Conservation (phyloP, 2,113 vertebrate genomes). For the Zapornia atra region DNA sequence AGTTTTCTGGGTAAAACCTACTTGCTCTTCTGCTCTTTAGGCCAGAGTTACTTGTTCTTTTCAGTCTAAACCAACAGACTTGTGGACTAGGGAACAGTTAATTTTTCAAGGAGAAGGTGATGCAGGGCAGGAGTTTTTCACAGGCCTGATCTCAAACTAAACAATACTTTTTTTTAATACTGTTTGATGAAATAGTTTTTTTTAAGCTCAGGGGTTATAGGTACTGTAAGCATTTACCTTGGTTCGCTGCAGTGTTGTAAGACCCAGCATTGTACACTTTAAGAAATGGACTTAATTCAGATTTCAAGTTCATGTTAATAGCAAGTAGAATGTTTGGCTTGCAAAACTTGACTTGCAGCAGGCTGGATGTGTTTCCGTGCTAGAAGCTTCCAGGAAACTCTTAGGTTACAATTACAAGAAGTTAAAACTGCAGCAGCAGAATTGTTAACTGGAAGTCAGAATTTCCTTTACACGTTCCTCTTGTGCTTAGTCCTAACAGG, state of each 20-base stretch:
- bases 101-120: background rate
- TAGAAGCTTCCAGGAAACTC: constrained; percentile 65
- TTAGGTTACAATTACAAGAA: constrained; percentile 65
- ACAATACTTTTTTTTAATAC: background rate
- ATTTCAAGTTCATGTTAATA: constrained; percentile 23
- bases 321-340: constrained; percentile 20
- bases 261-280: background rate
- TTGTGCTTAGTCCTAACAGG: background rate
- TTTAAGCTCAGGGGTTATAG: background rate
- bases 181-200: background rate
- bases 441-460: constrained; percentile 68
- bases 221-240: background rate
- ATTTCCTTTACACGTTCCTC: constrained; percentile 52
- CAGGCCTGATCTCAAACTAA: background rate
- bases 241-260: background rate
- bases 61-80: background rate
- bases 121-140: background rate
- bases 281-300: background rate
- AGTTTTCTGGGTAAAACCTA: background rate
- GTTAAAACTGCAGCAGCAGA: constrained; percentile 46
- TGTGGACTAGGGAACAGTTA: background rate
- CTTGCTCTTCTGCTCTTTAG: background rate
- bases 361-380: constrained; percentile 49
- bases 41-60: background rate
- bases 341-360: background rate